phyloP scores from a whole-genome alignment of 2,113 vertebrate species.

The Corythornis cristatus region DNA sequence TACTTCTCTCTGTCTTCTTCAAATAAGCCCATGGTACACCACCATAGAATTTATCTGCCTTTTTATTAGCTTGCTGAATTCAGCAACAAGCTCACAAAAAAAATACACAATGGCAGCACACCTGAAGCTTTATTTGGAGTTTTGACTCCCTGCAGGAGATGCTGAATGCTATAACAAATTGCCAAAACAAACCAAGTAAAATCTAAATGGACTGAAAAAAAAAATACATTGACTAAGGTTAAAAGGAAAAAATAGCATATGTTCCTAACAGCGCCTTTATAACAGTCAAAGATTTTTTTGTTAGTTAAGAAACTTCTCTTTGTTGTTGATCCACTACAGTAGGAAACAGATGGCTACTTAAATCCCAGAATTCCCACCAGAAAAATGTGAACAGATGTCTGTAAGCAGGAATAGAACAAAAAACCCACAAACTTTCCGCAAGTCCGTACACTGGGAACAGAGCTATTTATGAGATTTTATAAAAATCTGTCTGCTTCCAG shows the following conservation, averaged over 20 bases:
- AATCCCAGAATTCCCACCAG: conserved; percentile 67
- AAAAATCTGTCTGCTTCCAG: conserved; percentile 16
- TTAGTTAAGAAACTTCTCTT: conserved; percentile 50
- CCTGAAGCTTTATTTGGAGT: not conserved
- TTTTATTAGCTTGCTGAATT: not conserved
- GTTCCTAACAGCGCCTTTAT: conserved; percentile 22
- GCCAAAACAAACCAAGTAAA: no score
- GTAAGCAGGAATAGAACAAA: conserved; percentile 46
- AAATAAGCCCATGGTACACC: not conserved
- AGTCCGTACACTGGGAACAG: not conserved
- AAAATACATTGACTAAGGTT: conserved; percentile 40
- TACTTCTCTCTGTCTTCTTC: not conserved
- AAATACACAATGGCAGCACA: not conserved
- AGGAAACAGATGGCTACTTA: conserved; percentile 64
- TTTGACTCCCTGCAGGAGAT: not conserved
- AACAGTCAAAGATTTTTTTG: conserved; percentile 41
- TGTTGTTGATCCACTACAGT: conserved; percentile 48
- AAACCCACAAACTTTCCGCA: not conserved
- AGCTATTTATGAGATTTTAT: conserved; percentile 35
- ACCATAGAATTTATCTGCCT: not conserved
- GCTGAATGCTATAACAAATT: not conserved
- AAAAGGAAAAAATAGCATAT: conserved; percentile 26
- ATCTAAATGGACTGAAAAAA: not conserved
- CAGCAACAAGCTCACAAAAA: not conserved
- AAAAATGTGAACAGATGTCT: conserved; percentile 64